Evolutionary conservation across 2,888 invertebrate genomes (phyloP), one percentile per base, ranked within the genome.

Genomic region (Thymelicus acteon): DNA sequence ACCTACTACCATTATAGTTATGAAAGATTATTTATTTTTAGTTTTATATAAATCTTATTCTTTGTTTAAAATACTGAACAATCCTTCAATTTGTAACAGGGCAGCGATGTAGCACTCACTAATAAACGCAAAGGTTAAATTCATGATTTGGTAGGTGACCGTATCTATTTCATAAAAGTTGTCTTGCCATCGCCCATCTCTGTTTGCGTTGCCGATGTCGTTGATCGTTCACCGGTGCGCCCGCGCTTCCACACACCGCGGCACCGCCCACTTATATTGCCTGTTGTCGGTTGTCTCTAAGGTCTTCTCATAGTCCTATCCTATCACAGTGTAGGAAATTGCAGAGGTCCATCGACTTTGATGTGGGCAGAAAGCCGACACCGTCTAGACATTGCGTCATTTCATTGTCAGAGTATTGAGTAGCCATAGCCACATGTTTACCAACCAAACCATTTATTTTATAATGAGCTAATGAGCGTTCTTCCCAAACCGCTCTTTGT

Each of bases 171-270:
- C 49, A 52, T 44, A 44, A 15, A 52, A 52, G 15, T 52, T 52
- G 49, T 52, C 49, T 52, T 52, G 49, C 49, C 49, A 52, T 52
- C 48, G n/a, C 44, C 49, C 49, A 52, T 52, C 48, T 49, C 44
- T 44, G 44, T 12, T 44, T 8, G 44, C 12, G 49, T 2, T n/a
- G 48, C 12, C 19, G 19, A 52, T 15, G 49, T 19, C 49, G 49
- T 52, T 52, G 7, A 15, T 52, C 49, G 49, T 52, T 52, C 49
- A 52, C 49, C 49, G 49, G 40, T 10, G 44, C 44, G 44, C 44
- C 44, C 8, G 12, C 44, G 44, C 44, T 7, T 3, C 49, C 49
- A 52, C 49, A 15, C 49, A 52, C 49, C 19, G 7, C 3, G 19
- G 7, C 49, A 52, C 49, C 19, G 7, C 3, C 15, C 49, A 52